Evolutionary conservation across 2,797 vertebrate species (phyloP).

Genomic region (Mus spretus): DNA sequence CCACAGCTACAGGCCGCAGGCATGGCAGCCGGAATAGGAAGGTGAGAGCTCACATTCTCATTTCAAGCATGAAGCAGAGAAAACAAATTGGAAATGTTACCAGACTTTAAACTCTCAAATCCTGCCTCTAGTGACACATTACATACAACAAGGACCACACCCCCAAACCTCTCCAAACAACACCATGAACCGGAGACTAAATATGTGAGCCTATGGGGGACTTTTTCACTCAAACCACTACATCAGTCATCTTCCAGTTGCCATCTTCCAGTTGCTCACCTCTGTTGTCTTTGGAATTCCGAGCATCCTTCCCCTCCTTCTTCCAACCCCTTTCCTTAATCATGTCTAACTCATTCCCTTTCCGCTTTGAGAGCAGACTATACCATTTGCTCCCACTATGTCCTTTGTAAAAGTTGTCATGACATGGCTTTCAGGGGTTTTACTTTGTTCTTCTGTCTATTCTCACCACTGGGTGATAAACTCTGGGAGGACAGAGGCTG

Average conservation of each 20-base stretch:
- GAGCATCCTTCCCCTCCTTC: not conserved
- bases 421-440: not conserved
- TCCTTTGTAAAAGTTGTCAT: slow-evolving; percentile 13
- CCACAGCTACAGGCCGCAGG: not conserved
- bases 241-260: not conserved
- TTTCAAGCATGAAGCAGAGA: not conserved
- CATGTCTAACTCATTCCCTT: not conserved
- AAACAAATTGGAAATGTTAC: not conserved
- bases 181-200: not conserved
- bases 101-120: not conserved
- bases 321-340: not conserved
- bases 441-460: not conserved
- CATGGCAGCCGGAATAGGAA: not conserved
- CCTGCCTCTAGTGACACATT: not conserved
- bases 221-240: not conserved
- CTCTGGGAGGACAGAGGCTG: not conserved
- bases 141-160: not conserved
- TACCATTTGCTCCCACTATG: not conserved
- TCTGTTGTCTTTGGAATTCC: not conserved
- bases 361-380: not conserved
- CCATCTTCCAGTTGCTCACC: not conserved
- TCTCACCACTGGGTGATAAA: not conserved
- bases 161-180: not conserved
- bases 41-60: not conserved
- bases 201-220: not conserved